phyloP scores from a whole-genome alignment of 2,888 invertebrate genomes.

The Carterocephalus palaemon region DNA sequence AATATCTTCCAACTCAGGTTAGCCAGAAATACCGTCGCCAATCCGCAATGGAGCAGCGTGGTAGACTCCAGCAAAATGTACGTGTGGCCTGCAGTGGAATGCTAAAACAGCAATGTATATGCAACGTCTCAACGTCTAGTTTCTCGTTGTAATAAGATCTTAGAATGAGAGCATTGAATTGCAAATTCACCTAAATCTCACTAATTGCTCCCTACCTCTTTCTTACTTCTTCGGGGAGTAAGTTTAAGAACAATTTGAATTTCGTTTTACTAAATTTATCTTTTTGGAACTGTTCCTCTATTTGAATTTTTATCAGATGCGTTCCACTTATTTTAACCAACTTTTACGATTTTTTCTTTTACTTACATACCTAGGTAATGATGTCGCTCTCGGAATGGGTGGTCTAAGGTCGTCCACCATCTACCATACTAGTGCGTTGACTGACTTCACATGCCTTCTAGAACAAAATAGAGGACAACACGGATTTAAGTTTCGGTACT shows the following conservation, averaged over 20 bases:
- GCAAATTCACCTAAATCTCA: slow-evolving; percentile 37
- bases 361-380: neutral
- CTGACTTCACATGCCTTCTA: too few species aligned
- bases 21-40: too few species aligned
- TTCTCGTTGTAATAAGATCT: slow-evolving; percentile 7
- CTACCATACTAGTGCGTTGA: too few species aligned
- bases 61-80: too few species aligned
- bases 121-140: neutral
- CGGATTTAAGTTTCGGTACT: too few species aligned
- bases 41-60: too few species aligned
- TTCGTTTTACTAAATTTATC: slow-evolving; percentile 24
- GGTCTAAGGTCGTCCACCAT: too few species aligned
- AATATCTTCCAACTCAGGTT: too few species aligned
- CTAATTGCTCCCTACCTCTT: slow-evolving; percentile 35
- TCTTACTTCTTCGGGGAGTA: slow-evolving; percentile 27
- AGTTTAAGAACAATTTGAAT: slow-evolving; percentile 33
- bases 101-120: neutral
- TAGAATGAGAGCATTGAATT: slow-evolving; percentile 35
- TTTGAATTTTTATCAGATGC: slow-evolving; percentile 16
- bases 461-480: too few species aligned
- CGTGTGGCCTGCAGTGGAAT: neutral
- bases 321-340: neutral
- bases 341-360: neutral
- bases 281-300: slow-evolving; percentile 15
- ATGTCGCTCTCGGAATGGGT: neutral